phyloP scores from a whole-genome alignment of 2,113 vertebrate species.

The Phrynocephalus versicolor region DNA sequence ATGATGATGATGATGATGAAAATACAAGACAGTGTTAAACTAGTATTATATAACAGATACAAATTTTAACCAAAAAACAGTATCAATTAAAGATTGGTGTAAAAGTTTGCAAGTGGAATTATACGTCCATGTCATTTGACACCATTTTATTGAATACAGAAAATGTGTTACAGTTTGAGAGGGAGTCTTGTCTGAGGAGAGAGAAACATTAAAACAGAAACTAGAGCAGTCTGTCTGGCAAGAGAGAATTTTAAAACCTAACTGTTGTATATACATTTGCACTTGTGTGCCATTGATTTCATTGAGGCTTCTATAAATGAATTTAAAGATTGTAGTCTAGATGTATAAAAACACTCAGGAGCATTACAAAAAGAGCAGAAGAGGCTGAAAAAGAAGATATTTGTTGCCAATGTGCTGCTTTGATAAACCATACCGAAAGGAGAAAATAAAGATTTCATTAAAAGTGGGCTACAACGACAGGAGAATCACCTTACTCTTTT shows the following conservation, averaged over 20 bases:
- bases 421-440: background rate
- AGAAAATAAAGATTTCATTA: background rate
- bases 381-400: background rate
- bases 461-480: background rate
- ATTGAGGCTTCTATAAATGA: background rate
- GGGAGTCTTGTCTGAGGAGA: background rate
- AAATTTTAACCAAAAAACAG: too few relatives aligned
- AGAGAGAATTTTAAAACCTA: background rate
- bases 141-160: background rate
- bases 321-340: background rate
- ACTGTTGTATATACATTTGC: background rate
- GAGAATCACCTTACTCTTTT: background rate
- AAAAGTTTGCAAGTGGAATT: background rate
- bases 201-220: background rate
- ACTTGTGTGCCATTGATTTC: background rate
- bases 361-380: background rate
- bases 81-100: too few relatives aligned
- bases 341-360: background rate
- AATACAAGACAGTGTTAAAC: too few relatives aligned
- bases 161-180: background rate
- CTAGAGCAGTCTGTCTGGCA: background rate
- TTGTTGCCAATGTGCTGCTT: too few relatives aligned
- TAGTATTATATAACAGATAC: too few relatives aligned
- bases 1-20: too few relatives aligned
- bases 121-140: background rate